Base-by-base conservation (phyloP, 2,797 vertebrate species). In the Alca torda region DNA sequence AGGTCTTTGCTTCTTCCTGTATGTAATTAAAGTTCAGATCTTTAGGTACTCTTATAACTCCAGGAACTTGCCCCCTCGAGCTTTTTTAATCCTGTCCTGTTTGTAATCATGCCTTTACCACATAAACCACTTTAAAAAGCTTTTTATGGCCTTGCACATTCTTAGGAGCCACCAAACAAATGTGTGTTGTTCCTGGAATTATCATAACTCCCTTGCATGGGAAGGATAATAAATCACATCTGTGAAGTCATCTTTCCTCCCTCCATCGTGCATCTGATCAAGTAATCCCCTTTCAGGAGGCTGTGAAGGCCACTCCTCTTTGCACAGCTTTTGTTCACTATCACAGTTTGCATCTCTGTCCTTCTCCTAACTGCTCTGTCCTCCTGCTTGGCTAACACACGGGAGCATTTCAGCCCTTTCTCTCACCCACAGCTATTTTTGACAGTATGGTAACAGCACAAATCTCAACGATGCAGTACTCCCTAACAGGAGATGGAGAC, bases 401-500 rank as follows among this genome's bases (percentile, higher is more conserved):
- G 6, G 75, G 70, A 96, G 53, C 26, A n/a, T 61, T 89, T 74
- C 88, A 92, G 84, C 50, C 68, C 68, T 80, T 87, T 74, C 84
- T 84, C 64, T 94, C 61, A 80, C 75, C 28, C 50, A 48, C 68
- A 83, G 65, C 72, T 93, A 41, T 57, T 92, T 93, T 26, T 77
- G 72, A 72, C 84, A 69, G 72, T 46, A 41, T 57, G 76, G 81
- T 69, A 93, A 50, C 61, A 90, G 85, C 74, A 84, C 45, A 77
- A 31, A 90, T 77, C 92, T 87, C 78, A 85, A 1, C 6, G 16
- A 83, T 68, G 72, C 90, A 90, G 61, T 61, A 45, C 41, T 64
- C 57, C 89, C 77, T 86, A 73, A 51, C 65, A 87, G 88, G 88
- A 90, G 74, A 92, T 80, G 90, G 70, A 89, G 88, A 87, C 86